Conservation (phyloP, 1,140 invertebrate species). For the Lepidurus apus region DNA sequence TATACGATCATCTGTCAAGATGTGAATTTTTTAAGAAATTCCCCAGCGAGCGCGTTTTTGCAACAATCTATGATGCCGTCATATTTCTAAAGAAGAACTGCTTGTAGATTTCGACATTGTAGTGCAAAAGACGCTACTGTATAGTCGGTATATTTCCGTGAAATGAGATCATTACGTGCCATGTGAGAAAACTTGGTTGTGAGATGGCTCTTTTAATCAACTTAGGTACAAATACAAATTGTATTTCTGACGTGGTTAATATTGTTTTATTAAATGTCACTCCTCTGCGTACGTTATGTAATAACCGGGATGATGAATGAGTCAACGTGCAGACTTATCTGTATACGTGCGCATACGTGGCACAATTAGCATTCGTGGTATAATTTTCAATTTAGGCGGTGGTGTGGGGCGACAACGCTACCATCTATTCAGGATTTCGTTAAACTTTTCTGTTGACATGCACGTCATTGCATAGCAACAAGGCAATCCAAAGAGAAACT, state of each 20-base stretch:
- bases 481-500: not conserved
- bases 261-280: too few relatives aligned
- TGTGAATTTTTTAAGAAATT: slow-evolving; percentile 51
- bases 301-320: too few relatives aligned
- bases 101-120: not conserved
- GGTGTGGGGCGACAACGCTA: too few relatives aligned
- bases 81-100: not conserved
- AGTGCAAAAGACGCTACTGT: not conserved
- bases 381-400: too few relatives aligned
- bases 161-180: not conserved
- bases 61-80: slow-evolving; percentile 30
- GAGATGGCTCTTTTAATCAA: not conserved
- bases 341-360: too few relatives aligned
- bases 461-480: slow-evolving; percentile 14
- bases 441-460: not conserved
- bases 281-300: too few relatives aligned
- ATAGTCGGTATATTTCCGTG: not conserved
- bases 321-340: too few relatives aligned
- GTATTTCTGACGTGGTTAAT: too few relatives aligned
- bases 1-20: slow-evolving; percentile 53
- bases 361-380: too few relatives aligned
- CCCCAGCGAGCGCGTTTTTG: slow-evolving; percentile 20
- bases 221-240: too few relatives aligned
- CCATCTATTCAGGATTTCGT: not conserved
- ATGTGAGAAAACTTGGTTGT: not conserved